These are phyloP conservation scores for Catocala nupta DNA, from an alignment of 2,888 invertebrate species.

Conservation along the genomic window DNA sequence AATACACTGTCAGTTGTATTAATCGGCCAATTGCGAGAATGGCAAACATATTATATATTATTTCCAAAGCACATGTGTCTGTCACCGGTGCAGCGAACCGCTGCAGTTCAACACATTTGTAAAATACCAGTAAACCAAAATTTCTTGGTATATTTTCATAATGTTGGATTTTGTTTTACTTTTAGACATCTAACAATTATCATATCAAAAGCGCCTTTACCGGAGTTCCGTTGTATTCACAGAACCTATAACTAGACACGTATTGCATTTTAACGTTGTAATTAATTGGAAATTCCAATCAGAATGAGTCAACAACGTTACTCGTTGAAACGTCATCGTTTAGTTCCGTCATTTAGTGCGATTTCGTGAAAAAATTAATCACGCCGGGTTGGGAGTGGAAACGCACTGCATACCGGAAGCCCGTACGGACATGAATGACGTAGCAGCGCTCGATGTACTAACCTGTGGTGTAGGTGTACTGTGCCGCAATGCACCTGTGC, in stretches of 20 bases:
- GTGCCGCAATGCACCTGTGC: constrained; percentile 59
- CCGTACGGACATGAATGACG: constrained; percentile 49
- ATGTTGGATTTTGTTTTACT: too few species aligned
- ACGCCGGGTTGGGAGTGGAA: constrained; percentile 29
- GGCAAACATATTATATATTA: too few species aligned
- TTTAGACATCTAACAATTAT: background rate
- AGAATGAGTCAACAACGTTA: constrained; percentile 13
- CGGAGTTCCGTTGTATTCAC: constrained; percentile 5
- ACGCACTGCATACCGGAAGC: constrained; percentile 46
- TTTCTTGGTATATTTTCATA: too few species aligned
- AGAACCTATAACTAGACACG: constrained; percentile 2
- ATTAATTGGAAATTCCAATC: constrained; percentile 17
- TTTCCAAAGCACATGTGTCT: too few species aligned
- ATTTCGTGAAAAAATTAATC: constrained; percentile 43
- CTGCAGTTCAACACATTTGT: too few species aligned
- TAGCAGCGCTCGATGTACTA: constrained; percentile 34
- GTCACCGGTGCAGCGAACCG: too few species aligned
- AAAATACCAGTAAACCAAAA: too few species aligned
- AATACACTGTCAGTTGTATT: too few species aligned
- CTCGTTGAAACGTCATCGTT: constrained; percentile 17
- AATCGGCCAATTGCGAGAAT: too few species aligned
- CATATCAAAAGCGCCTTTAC: background rate
- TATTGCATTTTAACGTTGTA: constrained; percentile 3
- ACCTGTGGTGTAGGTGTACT: constrained; percentile 25
- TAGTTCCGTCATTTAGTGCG: constrained; percentile 23